Percentiles rank a stretch among this genome's conserved stretches.
phyloP scores from a whole-genome alignment of 2,888 invertebrate genomes.

The Trachelus troglodyta region DNA sequence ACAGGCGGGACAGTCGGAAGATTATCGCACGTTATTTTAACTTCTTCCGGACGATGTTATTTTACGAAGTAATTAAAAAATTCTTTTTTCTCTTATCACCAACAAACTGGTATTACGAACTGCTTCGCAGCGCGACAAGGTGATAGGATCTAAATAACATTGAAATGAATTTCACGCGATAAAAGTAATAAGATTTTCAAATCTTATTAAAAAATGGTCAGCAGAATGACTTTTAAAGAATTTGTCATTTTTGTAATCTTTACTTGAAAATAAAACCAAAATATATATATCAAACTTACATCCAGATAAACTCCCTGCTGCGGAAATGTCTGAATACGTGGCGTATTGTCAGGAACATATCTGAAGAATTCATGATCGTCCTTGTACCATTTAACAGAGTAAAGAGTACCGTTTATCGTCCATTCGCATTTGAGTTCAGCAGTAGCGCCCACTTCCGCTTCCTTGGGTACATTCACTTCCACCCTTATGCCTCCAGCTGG shows the following conservation, averaged over 20 bases:
- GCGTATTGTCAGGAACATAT: constrained; percentile 46
- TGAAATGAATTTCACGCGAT: not conserved
- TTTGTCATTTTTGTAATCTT: not conserved
- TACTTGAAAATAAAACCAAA: not conserved
- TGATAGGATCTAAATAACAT: not conserved
- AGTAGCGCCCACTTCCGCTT: constrained; percentile 44
- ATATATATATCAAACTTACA: constrained; percentile 37
- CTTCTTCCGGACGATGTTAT: not conserved
- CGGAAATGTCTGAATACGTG: constrained; percentile 42
- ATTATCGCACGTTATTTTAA: not conserved
- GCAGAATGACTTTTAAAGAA: not conserved
- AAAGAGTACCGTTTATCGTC: constrained; percentile 42
- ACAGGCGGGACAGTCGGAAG: not conserved
- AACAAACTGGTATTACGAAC: not conserved
- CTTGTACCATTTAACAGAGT: constrained; percentile 59
- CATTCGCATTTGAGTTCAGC: constrained; percentile 48
- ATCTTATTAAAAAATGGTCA: not conserved
- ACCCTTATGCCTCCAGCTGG: constrained; percentile 41
- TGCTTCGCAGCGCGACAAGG: not conserved
- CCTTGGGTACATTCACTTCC: constrained; percentile 45
- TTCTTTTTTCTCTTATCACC: not conserved
- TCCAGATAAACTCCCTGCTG: constrained; percentile 49
- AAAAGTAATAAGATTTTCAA: not conserved
- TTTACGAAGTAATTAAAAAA: not conserved
- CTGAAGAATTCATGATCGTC: constrained; percentile 58